phyloP scores from a whole-genome alignment of 2,113 vertebrate genomes.

The Channa maculata region DNA sequence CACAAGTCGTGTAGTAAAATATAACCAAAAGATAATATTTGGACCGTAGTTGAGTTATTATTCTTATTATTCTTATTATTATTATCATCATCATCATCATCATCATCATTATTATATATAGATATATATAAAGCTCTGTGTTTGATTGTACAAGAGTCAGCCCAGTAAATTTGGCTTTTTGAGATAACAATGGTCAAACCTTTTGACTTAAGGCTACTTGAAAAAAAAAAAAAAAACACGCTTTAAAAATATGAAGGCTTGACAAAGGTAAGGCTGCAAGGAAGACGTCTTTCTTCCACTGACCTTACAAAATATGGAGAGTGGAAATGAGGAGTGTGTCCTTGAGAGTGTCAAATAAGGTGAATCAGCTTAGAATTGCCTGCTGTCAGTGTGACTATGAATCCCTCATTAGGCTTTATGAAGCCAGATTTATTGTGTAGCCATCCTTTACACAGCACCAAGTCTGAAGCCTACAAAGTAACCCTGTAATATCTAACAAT shows the following conservation, averaged over 20 bases:
- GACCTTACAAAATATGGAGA: conserved; percentile 49
- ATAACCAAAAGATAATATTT: too few relatives aligned
- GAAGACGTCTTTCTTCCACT: conserved; percentile 18
- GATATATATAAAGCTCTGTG: too few relatives aligned
- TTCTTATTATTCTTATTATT: too few relatives aligned
- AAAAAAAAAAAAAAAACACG: not conserved
- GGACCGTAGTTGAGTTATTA: too few relatives aligned
- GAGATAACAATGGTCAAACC: conserved; percentile 31
- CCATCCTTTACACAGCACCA: conserved; percentile 23
- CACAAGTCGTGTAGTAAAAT: too few relatives aligned
- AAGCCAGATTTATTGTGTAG: conserved; percentile 59
- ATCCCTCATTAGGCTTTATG: conserved; percentile 68
- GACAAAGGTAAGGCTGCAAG: conserved; percentile 31
- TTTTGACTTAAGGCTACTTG: conserved; percentile 24
- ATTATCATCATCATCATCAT: too few relatives aligned
- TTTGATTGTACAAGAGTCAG: conserved; percentile 1
- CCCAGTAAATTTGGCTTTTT: conserved; percentile 5
- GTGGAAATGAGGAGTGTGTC: conserved; percentile 33
- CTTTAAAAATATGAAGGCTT: conserved; percentile 18
- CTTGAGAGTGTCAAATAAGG: conserved; percentile 61
- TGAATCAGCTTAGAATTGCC: conserved; percentile 61
- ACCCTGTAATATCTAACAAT: conserved; percentile 45
- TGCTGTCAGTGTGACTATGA: conserved; percentile 44
- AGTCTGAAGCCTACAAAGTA: conserved; percentile 10
- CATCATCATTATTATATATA: too few relatives aligned